phyloP scores from a whole-genome alignment of 2,888 invertebrate genomes.

The Lepidochrysops patricia region DNA sequence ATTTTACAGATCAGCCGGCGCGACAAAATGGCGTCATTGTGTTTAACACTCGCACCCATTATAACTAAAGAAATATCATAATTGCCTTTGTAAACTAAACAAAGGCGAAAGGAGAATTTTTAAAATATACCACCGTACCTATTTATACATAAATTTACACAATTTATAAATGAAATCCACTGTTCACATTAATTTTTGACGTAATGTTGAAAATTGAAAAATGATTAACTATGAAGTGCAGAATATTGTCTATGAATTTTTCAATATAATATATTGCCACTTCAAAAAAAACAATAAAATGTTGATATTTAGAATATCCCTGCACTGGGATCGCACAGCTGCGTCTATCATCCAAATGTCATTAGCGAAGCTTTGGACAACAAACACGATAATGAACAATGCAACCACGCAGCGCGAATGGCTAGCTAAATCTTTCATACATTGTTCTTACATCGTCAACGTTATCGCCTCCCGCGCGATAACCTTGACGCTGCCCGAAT shows the following conservation, averaged over 20 bases:
- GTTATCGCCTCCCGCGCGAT: too few relatives aligned
- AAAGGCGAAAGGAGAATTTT: constrained; percentile 13
- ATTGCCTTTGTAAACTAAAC: not conserved
- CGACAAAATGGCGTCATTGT: constrained; percentile 73
- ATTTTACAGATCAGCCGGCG: constrained; percentile 70
- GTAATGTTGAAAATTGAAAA: constrained; percentile 40
- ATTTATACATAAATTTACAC: constrained; percentile 42
- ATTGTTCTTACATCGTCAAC: too few relatives aligned
- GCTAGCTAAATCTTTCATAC: too few relatives aligned
- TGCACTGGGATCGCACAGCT: too few relatives aligned
- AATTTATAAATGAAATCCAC: constrained; percentile 50
- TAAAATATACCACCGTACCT: constrained; percentile 36
- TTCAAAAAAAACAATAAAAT: too few relatives aligned
- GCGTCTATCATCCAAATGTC: too few relatives aligned
- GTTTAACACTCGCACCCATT: constrained; percentile 46
- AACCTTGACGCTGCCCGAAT: too few relatives aligned
- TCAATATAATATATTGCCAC: not conserved
- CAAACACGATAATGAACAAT: too few relatives aligned
- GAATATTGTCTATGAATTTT: not conserved
- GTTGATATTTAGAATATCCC: not conserved
- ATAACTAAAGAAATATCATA: not conserved
- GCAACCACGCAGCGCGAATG: too few relatives aligned
- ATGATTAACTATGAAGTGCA: constrained; percentile 6
- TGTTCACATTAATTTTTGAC: constrained; percentile 62
- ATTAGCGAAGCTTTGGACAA: too few relatives aligned